Evolutionary conservation across 2,113 vertebrate species (phyloP).

Genomic region (Corvus cornix): DNA sequence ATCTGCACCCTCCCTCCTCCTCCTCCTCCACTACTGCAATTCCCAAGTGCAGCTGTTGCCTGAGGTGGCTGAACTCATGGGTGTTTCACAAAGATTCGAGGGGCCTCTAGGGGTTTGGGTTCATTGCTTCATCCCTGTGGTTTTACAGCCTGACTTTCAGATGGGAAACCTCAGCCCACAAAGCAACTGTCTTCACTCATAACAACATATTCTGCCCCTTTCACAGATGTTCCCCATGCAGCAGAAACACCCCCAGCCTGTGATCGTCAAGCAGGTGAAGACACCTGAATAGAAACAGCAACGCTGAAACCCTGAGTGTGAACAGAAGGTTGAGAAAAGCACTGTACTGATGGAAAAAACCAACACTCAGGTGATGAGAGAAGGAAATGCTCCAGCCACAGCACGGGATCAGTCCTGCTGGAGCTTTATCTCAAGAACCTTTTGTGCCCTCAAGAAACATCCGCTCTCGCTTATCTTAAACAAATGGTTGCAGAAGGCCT

Average conservation of each 20-base stretch:
- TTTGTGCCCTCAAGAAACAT: constrained; percentile 34
- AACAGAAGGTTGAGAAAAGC: neutral
- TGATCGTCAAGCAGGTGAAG: neutral
- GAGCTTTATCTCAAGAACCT: constrained; percentile 17
- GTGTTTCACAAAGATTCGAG: neutral
- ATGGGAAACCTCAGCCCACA: neutral
- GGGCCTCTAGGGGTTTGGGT: neutral
- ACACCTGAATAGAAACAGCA: neutral
- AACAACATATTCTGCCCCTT: neutral
- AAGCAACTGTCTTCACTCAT: neutral
- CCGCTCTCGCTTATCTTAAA: constrained; percentile 35
- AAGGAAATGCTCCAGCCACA: neutral
- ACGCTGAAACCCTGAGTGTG: neutral
- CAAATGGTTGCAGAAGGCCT: constrained; percentile 37
- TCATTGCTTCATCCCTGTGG: neutral
- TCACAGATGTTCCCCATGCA: accelerated
- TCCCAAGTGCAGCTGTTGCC: neutral
- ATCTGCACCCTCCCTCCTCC: neutral
- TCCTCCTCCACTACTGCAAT: neutral
- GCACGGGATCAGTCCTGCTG: accelerated
- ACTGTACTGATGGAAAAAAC: neutral
- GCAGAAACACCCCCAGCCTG: neutral
- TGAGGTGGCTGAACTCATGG: neutral
- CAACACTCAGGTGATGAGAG: neutral
- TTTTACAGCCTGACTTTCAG: neutral